Conservation (phyloP, 2,113 vertebrate genomes). For the Platycercus adscitus region DNA sequence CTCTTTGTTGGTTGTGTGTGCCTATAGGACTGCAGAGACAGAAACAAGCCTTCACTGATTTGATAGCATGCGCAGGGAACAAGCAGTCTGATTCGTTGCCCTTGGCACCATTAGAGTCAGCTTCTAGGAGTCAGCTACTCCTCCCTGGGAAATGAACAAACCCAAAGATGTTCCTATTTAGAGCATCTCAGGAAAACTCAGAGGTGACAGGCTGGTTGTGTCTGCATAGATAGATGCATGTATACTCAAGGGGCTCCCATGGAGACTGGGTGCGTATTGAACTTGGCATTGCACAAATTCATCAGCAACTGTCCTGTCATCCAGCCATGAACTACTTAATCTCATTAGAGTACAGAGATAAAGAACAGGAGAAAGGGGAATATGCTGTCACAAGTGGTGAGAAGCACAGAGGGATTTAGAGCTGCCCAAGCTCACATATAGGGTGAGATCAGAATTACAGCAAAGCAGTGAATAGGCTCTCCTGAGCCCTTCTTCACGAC, state of each 20-base stretch:
- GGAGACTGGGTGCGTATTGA: neutral
- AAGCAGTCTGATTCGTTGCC: neutral
- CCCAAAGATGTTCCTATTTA: neutral
- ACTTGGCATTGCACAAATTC: neutral
- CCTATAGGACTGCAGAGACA: neutral
- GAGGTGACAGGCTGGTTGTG: neutral
- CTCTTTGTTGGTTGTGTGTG: neutral
- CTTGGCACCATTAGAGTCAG: neutral
- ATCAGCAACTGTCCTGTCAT: neutral
- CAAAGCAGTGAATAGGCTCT: neutral
- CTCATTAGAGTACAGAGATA: neutral
- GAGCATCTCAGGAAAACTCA: neutral
- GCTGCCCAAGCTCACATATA: neutral
- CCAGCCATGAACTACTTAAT: neutral
- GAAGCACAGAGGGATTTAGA: neutral
- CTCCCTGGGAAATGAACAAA: neutral
- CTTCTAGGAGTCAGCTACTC: neutral
- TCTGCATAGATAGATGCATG: neutral
- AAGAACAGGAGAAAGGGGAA: neutral
- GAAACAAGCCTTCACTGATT: neutral
- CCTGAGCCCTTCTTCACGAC: neutral
- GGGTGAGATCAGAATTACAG: neutral
- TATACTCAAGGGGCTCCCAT: neutral
- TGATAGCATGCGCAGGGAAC: fast-evolving
- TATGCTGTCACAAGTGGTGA: neutral